These are phyloP conservation scores for Lethenteron reissneri DNA, from an alignment of 2,113 vertebrate genomes.

Conservation along the genomic window DNA sequence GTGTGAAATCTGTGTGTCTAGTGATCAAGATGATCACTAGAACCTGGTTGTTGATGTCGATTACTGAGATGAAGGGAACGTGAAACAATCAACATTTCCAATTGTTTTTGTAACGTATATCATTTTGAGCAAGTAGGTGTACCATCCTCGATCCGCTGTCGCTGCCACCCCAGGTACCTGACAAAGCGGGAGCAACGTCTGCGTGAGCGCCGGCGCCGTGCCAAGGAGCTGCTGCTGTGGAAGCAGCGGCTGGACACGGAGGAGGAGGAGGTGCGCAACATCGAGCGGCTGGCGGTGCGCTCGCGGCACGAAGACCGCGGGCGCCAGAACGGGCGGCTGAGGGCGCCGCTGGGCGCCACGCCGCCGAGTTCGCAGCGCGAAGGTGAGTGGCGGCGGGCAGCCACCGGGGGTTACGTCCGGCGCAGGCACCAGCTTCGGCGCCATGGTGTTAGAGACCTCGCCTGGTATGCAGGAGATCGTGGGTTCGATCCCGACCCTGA, in stretches of 20 bases:
- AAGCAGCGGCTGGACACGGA: conserved; percentile 62
- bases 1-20: no score
- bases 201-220: conserved; percentile 63
- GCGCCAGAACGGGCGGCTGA: not conserved
- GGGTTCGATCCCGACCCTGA: no score
- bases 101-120: not conserved
- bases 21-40: no score
- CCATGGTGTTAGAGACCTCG: not conserved
- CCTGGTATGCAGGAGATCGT: not conserved
- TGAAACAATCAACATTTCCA: not conserved
- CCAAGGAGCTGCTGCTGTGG: conserved; percentile 70
- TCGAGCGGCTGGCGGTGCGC: conserved; percentile 68
- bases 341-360: not conserved
- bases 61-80: not conserved
- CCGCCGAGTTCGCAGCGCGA: not conserved
- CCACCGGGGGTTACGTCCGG: not conserved
- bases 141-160: not conserved
- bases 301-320: conserved; percentile 47
- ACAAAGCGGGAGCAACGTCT: conserved; percentile 83
- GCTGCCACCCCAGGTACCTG: conserved; percentile 40
- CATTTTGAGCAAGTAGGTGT: not conserved
- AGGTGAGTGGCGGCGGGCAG: not conserved
- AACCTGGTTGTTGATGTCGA: no score
- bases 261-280: conserved; percentile 52
- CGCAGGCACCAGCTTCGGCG: not conserved